Percentiles rank a stretch among this genome's conserved stretches.
Evolutionary conservation across 2,888 invertebrate genomes (phyloP).

Genomic region (Anarsia innoxiella): DNA sequence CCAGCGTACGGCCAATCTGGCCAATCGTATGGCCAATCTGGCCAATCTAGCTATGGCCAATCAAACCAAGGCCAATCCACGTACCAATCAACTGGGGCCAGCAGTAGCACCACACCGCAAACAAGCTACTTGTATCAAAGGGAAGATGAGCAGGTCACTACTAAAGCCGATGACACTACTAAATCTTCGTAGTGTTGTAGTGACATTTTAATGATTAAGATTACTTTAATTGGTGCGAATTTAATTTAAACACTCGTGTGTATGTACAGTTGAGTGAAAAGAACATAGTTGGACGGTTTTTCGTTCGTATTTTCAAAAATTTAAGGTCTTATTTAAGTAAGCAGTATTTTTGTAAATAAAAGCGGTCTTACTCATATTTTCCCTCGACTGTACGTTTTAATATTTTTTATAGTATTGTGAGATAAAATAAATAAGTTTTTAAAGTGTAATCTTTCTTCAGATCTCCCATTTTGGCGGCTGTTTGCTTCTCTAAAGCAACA

Average conservation of each 20-base stretch:
- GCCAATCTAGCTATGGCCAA: constrained; percentile 14
- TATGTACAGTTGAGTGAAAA: background rate
- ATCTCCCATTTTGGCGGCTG: too few relatives aligned
- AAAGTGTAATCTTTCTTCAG: too few relatives aligned
- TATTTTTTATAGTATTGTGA: too few relatives aligned
- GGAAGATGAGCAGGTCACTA: constrained; percentile 57
- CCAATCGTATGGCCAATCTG: background rate
- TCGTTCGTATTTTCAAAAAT: too few relatives aligned
- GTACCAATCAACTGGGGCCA: constrained; percentile 19
- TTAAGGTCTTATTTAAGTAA: too few relatives aligned
- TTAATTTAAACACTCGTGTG: background rate
- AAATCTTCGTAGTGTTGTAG: constrained; percentile 31
- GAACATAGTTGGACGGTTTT: background rate
- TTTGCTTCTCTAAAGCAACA: too few relatives aligned
- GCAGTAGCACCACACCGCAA: constrained; percentile 54
- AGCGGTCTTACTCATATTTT: too few relatives aligned
- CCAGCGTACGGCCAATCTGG: background rate
- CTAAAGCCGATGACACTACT: constrained; percentile 50
- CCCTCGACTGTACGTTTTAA: constrained; percentile 5
- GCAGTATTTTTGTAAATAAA: too few relatives aligned
- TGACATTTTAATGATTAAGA: too few relatives aligned
- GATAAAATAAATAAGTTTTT: too few relatives aligned
- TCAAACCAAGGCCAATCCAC: constrained; percentile 17
- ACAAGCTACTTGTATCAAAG: constrained; percentile 75
- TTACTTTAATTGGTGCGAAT: background rate